Evolutionary conservation across 2,888 invertebrate genomes (phyloP), one percentile per base, ranked within the genome.

Genomic region (Caenorhabditis angaria): DNA sequence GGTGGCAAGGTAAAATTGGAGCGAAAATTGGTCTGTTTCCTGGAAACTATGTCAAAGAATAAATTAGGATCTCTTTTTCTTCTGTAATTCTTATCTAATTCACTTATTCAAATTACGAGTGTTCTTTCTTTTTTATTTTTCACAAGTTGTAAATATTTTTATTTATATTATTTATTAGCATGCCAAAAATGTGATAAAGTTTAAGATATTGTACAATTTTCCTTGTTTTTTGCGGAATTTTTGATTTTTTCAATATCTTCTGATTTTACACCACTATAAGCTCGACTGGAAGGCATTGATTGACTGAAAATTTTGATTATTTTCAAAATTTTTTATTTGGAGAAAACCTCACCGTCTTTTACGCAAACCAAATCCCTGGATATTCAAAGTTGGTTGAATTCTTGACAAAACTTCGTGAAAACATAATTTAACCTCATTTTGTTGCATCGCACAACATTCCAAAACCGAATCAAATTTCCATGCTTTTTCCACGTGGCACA

Each of bases 1-100:
- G 92, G 92, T 92, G 92, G 92, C 89, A 89, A 51, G 92, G 92
- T 50, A 89, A 89, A 80, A 82, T 91, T 24, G 88, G 89, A 62
- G 90, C 90, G 4, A 90, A 90, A 78, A 89, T 90, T 69, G 92
- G 92, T 8, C 89, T 92, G 5, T 91, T 92, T 78, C 92, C 92
- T 1, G 90, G 91, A 35, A 92, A 92, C 87, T 92, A 92, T 83
- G 90, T 92, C 20, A 88, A 89, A 76, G 90, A 90, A 80, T 56
- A 22, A 28, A 32, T 18, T 22, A 54, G 48, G 61, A 61, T 54
- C 55, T 61, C 47, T 20, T 29, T 41, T 57, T 22, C 14, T 28
- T 28, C 29, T 47, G 56, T 48, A 24, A n/a, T 20, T 41, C n/a
- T 32, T 50, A 57, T 20, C 25, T 54, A 22, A 8, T 50, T 50